Base-by-base conservation (phyloP, 2,797 vertebrate species). In the Eulemur rubriventer region DNA sequence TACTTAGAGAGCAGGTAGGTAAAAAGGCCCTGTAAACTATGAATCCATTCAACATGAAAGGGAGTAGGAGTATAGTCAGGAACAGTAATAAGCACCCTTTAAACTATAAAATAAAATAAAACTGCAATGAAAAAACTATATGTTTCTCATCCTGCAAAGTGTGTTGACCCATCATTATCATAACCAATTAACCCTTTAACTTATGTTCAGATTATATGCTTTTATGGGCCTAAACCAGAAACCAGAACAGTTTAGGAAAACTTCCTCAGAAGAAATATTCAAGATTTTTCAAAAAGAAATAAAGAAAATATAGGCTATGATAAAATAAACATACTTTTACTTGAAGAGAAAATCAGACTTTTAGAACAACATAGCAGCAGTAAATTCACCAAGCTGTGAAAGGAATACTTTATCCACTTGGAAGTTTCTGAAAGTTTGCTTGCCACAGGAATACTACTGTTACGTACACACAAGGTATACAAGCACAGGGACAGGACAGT, bases 111-210 rank as follows among this genome's bases (percentile, higher is more conserved):
- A 91, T 55, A 70, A 93, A 78, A 82, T 26, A 87, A 89, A 91
- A 94, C 10, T 5, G 1, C 17, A 38, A n/a, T 63, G 24, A 70
- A 50, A 93, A 90, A 69, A 17, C 30, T 20, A 0, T 43, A 26
- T 63, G 41, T 63, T 91, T 79, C 73, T 78, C 65, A 76, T 46
- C 6, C 46, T 91, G n/a, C 52, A 72, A 65, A 73, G 18, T 30
- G 2, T 83, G 9, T 83, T 72, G 48, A 33, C n/a, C 67, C 48
- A 81, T 67, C 43, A 67, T 73, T 41, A 75, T 17, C 24, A 59
- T 72, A 52, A 70, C n/a, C 79, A 85, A 90, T 80, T 76, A 73
- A 59, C 65, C 35, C 41, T 70, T 96, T 92, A 61, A 95, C 78
- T 76, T 80, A 88, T 17, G 46, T 20, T 55, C 33, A 43, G 55